Evolutionary conservation across 2,113 vertebrate species (phyloP).

Genomic region (Helogale parvula): DNA sequence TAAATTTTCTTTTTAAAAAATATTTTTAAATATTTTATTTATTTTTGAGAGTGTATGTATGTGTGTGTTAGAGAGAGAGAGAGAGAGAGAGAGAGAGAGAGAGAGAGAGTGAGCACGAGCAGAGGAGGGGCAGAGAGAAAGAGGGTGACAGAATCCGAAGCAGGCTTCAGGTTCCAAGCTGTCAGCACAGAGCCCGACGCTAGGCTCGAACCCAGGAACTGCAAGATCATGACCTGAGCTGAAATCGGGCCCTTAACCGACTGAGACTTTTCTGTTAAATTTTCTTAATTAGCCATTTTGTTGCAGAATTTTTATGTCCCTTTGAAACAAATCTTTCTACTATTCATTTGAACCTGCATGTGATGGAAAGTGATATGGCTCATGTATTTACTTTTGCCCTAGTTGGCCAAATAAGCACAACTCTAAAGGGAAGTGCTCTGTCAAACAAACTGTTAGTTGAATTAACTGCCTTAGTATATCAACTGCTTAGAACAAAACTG

Average conservation of each 20-base stretch:
- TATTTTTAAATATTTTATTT: no score
- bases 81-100: no score
- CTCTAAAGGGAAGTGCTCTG: slow-evolving; percentile 10
- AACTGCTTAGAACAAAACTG: neutral
- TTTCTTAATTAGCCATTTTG: neutral
- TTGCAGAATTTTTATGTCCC: neutral
- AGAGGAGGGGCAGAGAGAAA: no score
- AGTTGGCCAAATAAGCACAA: neutral
- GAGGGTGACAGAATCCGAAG: no score
- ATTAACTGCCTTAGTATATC: neutral
- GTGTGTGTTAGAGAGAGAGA: no score
- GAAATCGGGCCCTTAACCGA: no score
- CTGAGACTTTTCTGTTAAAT: neutral
- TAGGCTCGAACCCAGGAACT: no score
- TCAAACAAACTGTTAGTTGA: neutral
- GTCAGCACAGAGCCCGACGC: no score
- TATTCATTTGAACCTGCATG: neutral
- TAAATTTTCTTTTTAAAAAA: neutral
- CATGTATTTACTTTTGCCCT: slow-evolving; percentile 11
- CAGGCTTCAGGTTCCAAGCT: no score
- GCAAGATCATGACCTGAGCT: no score
- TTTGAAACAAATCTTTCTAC: slow-evolving; percentile 35
- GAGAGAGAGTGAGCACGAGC: no score
- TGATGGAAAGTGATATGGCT: neutral
- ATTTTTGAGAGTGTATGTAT: no score